Evolutionary conservation across 2,888 invertebrate species (phyloP), one percentile per base, ranked within the genome.

Genomic region (Drosophila trichaetosa): DNA sequence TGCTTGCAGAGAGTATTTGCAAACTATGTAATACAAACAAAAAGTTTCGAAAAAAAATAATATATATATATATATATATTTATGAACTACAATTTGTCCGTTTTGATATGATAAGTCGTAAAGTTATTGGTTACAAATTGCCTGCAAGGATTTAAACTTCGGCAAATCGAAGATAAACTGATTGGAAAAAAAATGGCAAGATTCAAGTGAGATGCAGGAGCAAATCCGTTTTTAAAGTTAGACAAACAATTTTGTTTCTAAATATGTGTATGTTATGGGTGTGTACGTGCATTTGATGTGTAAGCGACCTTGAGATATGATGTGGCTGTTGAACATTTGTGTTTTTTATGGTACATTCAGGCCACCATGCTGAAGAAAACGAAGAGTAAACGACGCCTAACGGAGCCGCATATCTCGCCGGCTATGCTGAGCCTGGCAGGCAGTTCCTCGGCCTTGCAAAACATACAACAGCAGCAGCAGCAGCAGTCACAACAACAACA

Each of bases 331-430:
- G 90, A 87, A 83, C 63, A 73, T 80, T 71, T 86, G 85, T 89
- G 75, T 88, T 75, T 87, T 85, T 75, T 83, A 83, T 83, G 87
- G 78, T 89, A 85, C 78, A 90, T 89, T 86, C 95, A 99, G 99
- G 99, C 99, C 94, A 99, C 99, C 94, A 99, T 99, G 99, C 96
- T 99, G 96, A 99, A 99, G 97, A 99, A 99, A 96, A 97, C 97
- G 95, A 99, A 99, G 96, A 98, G 98, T 95, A 98, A 98, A 95
- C 96, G 98, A 94, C 96, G 97, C 91, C 97, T 97, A 93, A 97
- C 97, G 90, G 96, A 97, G 94, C 96, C 96, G 92, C 95, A 95
- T 94, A 96, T 96, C 94, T 94, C 95, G 69, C 93, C 93, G 74
- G 92, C 93, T 79, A 91, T 89, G 36, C 72, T 93, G 58, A 92